Base-by-base conservation (phyloP, 1,140 invertebrate species). In the Callitettix versicolor region DNA sequence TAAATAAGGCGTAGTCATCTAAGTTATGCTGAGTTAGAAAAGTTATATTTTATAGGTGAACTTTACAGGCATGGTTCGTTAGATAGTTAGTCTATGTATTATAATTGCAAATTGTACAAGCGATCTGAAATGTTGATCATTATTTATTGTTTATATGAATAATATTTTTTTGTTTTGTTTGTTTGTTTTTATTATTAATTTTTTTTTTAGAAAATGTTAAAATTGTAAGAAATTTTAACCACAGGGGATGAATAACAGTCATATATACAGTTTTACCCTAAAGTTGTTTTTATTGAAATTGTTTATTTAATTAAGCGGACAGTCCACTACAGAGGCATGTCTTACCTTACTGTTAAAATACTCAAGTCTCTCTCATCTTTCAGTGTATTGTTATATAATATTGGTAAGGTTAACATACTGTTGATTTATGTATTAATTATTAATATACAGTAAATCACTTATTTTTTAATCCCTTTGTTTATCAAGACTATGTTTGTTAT, bases 401-500 rank as follows among this genome's bases (percentile, higher is more conserved):
- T 43, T 53, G 18, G 20, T 30, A 41, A 53, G 36, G 22, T 53
- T 43, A 43, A 43, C 42, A 53, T 17, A 43, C 38, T 26, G 42
- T 53, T 42, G 22, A 52, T 20, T 52, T 52, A 43, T 53, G 26
- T 43, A 53, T 42, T 53, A 41, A 41, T 40, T 5, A 17, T 30
- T 43, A 53, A 53, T 43, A 26, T 41, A 20, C 15, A 43, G 20
- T 53, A 40, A 17, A 14, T 24, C 41, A 38, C 41, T 53, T 33
- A 53, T 53, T 53, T 41, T 43, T 53, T 43, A 41, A 26, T 43
- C 12, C 12, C 41, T 41, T 40, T 21, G 20, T 22, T 42, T 53
- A 5, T 42, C 40, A 15, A 43, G 41, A 43, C 42, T 53, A 43
- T 53, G 51, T 53, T 53, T 53, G 51, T 53, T 53, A 53, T 53